Percentiles rank a stretch among this genome's conserved stretches.
phyloP scores from a whole-genome alignment of 1,140 invertebrate genomes.

The Hesperophylax magnus region DNA sequence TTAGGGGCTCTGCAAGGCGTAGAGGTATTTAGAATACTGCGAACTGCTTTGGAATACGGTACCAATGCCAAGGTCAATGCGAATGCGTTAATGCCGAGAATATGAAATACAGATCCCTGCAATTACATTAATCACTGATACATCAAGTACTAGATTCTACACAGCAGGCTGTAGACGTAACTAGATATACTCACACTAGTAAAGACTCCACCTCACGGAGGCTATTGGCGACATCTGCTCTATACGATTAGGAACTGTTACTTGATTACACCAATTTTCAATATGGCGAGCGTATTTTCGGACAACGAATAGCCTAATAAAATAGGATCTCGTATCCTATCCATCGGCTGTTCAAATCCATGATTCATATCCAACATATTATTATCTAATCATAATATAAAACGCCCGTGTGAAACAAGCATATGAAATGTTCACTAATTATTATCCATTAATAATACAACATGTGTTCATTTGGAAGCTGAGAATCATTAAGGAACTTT shows the following conservation, averaged over 20 bases:
- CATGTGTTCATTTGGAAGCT: background rate
- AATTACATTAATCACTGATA: background rate
- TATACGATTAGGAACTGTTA: background rate
- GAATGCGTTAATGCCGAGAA: background rate
- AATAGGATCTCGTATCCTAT: background rate
- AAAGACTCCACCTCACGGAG: background rate
- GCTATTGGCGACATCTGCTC: slow-evolving; percentile 1
- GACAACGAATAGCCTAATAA: background rate
- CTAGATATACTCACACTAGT: background rate
- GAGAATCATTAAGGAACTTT: background rate
- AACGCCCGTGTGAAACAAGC: background rate
- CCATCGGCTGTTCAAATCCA: background rate
- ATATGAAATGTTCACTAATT: background rate
- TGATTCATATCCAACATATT: too few relatives aligned
- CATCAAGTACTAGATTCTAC: background rate
- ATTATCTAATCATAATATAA: too few relatives aligned
- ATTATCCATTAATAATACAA: background rate
- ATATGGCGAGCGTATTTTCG: slow-evolving; percentile 13
- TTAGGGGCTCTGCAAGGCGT: slow-evolving; percentile 14
- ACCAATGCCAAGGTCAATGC: slow-evolving; percentile 29
- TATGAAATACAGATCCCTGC: background rate
- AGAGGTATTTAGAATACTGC: background rate
- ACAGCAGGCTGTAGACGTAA: background rate
- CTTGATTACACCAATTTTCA: background rate
- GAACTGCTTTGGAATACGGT: slow-evolving; percentile 16